These are phyloP conservation scores for Poecile montanus DNA, from an alignment of 2,797 vertebrate genomes.

Conservation along the genomic window DNA sequence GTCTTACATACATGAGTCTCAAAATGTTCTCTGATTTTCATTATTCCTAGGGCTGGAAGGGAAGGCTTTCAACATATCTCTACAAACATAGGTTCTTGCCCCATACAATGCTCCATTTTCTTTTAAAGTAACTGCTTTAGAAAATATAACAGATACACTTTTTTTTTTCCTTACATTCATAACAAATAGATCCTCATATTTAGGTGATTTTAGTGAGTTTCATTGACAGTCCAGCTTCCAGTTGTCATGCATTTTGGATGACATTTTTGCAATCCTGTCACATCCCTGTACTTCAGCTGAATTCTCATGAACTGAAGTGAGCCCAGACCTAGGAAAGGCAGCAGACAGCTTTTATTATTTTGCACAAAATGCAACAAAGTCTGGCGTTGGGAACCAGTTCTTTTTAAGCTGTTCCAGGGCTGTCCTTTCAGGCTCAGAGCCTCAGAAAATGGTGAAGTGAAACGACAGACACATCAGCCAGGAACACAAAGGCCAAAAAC, in stretches of 20 bases:
- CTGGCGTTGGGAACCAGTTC: neutral
- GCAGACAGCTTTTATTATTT: neutral
- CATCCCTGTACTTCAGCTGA: neutral
- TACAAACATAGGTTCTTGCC: neutral
- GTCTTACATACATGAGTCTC: neutral
- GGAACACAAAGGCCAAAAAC: neutral
- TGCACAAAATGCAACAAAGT: neutral
- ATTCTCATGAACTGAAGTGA: neutral
- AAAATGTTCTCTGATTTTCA: neutral
- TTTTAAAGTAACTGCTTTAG: neutral
- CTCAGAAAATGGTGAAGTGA: neutral
- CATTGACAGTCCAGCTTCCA: neutral
- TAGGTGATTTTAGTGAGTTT: neutral
- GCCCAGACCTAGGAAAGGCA: neutral
- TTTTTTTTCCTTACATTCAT: neutral
- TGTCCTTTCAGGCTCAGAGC: neutral
- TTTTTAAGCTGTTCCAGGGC: neutral
- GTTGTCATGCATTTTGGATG: neutral
- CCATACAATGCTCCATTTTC: neutral
- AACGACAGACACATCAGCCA: rapidly evolving
- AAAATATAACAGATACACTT: neutral
- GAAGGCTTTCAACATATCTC: neutral
- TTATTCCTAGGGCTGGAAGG: neutral
- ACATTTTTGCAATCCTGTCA: neutral
- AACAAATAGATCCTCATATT: neutral